Conservation (phyloP, 1,140 invertebrate species). For the Drosophila dunni region DNA sequence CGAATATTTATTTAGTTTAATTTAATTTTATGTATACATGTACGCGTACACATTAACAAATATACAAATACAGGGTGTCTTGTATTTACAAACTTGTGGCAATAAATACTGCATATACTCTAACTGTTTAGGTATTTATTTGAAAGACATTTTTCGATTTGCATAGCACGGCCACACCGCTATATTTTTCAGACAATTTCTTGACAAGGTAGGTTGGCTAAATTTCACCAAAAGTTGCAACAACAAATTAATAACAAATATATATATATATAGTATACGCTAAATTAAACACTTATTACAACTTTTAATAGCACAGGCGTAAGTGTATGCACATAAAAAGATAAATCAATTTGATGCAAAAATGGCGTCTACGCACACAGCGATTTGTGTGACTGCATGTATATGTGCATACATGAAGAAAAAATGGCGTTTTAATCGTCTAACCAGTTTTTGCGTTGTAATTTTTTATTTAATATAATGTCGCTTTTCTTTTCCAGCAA, state of each 20-base stretch:
- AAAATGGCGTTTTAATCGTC: constrained; percentile 35
- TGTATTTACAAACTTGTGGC: too few relatives aligned
- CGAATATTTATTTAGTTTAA: constrained; percentile 2
- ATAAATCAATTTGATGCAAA: not conserved
- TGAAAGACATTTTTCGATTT: not conserved
- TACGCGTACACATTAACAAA: not conserved
- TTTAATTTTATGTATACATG: not conserved
- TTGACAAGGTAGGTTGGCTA: constrained; percentile 25
- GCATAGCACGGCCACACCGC: not conserved
- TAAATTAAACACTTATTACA: not conserved
- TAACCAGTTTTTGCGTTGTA: constrained; percentile 22
- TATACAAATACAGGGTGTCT: not conserved
- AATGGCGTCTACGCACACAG: not conserved
- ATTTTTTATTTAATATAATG: not conserved
- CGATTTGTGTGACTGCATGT: not conserved
- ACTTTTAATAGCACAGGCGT: not conserved
- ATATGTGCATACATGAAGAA: not conserved
- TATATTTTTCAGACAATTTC: constrained; percentile 23
- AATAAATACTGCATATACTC: too few relatives aligned
- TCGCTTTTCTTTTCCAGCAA: not conserved
- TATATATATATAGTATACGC: not conserved
- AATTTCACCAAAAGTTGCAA: constrained; percentile 19
- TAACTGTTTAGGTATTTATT: not conserved
- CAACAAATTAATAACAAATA: constrained; percentile 15
- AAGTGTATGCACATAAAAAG: too few relatives aligned